A percentile compares a stretch with the other conserved stretches of the same genome.
Conservation (phyloP, 2,113 vertebrate genomes). For the Saccopteryx bilineata region DNA sequence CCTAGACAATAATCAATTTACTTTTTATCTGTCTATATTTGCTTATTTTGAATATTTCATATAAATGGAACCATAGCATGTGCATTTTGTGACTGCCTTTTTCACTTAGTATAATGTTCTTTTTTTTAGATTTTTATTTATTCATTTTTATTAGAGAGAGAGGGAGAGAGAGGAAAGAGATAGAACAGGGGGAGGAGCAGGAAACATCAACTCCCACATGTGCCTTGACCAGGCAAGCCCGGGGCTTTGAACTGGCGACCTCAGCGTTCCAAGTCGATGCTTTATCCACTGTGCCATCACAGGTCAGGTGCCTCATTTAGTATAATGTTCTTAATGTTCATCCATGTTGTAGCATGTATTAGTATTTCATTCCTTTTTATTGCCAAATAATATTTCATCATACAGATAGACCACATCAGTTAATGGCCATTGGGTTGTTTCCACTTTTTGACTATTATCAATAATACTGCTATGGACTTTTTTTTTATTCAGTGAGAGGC, state of each 20-base stretch:
- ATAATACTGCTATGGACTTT: neutral
- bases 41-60: neutral
- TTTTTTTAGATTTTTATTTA: neutral
- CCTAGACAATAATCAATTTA: neutral
- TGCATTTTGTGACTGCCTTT: neutral
- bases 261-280: too few species aligned
- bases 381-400: neutral
- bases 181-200: too few species aligned
- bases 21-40: neutral
- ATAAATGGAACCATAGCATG: neutral
- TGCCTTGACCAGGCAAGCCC: too few species aligned
- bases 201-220: too few species aligned
- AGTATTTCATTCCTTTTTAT: neutral
- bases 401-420: neutral
- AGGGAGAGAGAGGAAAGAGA: too few species aligned
- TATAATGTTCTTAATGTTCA: neutral
- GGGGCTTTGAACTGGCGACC: too few species aligned
- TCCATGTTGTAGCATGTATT: neutral
- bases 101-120: neutral
- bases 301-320: too few species aligned
- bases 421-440: neutral
- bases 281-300: too few species aligned
- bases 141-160: too few species aligned
- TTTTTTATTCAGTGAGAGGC: too few species aligned
- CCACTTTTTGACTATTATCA: neutral